Conservation (phyloP, 1,140 invertebrate species). For the Euschistus heros region DNA sequence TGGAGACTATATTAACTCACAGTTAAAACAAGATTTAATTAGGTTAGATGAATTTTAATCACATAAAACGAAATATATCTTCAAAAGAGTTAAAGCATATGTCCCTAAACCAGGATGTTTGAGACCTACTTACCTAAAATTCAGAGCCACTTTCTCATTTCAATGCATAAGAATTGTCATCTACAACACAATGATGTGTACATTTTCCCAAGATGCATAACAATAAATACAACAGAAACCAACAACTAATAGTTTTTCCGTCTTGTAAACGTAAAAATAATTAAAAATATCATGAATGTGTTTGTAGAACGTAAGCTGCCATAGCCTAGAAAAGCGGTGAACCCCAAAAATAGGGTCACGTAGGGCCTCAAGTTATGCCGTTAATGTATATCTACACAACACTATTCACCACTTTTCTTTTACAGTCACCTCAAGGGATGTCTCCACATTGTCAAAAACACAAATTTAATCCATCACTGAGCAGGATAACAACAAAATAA, state of each 20-base stretch:
- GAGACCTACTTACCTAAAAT: slow-evolving; percentile 30
- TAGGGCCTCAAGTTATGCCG: slow-evolving; percentile 18
- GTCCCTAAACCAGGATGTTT: slow-evolving; percentile 23
- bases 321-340: slow-evolving; percentile 31
- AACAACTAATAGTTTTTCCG: neutral
- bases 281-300: slow-evolving; percentile 6
- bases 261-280: neutral
- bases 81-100: neutral
- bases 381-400: slow-evolving; percentile 7
- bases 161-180: slow-evolving; percentile 28
- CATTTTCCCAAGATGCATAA: slow-evolving; percentile 18
- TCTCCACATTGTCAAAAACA: slow-evolving; percentile 6
- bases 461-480: neutral
- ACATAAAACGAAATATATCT: neutral
- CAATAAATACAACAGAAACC: slow-evolving; percentile 13
- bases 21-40: slow-evolving; percentile 6
- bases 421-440: slow-evolving; percentile 10
- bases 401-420: slow-evolving; percentile 2
- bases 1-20: slow-evolving; percentile 15
- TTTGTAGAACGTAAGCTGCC: slow-evolving; percentile 23
- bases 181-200: slow-evolving; percentile 23
- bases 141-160: slow-evolving; percentile 30
- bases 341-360: slow-evolving; percentile 32
- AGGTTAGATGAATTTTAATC: slow-evolving; percentile 12
- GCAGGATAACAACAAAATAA: neutral